Evolutionary conservation across 2,888 invertebrate genomes (phyloP), one percentile per base, ranked within the genome.

Genomic region (Polylopha cassiicola): DNA sequence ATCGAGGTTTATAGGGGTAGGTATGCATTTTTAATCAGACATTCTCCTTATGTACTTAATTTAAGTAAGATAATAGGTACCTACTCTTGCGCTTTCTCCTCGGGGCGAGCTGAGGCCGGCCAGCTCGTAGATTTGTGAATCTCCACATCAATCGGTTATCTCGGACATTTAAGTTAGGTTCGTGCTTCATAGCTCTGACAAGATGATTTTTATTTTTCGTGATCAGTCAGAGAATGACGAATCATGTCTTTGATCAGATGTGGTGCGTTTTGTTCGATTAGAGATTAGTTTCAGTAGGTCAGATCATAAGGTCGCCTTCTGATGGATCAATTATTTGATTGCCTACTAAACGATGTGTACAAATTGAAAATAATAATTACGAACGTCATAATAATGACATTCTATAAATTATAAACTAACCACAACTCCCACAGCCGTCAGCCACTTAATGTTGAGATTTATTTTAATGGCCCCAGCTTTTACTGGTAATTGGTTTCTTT

Each of bases 121-220:
- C 51, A 52, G 45, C 44, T 47, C 50, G 44, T 47, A 58, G 62
- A 70, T 72, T 68, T 68, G 71, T 72, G 72, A 64, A 74, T 75
- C 75, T 79, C 70, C 70, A 66, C 66, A 69, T 79, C 79, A 73
- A 65, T 78, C 57, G 44, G 55, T 59, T 71, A 79, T 79, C 79
- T 65, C 39, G 46, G 67, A 71, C 72, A 79, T 82, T 75, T 65
- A 60, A 80, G 82, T 79, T 71, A 79, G 64, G 60, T 59, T 75
- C 76, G 66, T 70, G 75, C 77, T n/a, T 74, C 63, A 37, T 39
- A 65, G 50, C 48, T 55, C 58, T 58, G 66, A 67, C 68, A 70
- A 63, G 65, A 73, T 67, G 65, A 61, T 67, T 66, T 67, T 65
- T 65, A 70, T 71, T 73, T 66, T 71, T 73, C 73, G 71, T 73